Conservation (phyloP, 2,113 vertebrate species). For the Podocnemis expansa region DNA sequence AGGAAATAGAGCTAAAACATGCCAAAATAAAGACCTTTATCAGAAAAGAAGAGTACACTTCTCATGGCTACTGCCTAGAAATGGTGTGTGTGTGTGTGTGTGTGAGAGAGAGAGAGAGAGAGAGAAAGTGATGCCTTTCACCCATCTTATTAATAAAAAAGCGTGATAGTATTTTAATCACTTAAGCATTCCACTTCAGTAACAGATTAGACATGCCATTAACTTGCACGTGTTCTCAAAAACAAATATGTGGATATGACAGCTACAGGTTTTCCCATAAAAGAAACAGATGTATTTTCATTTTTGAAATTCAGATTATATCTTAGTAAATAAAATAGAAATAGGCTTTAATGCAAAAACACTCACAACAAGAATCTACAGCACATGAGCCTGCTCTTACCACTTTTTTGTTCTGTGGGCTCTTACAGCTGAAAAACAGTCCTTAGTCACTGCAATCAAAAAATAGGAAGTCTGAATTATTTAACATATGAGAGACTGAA, state of each 20-base stretch:
- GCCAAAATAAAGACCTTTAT: neutral
- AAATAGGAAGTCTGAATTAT: constrained; percentile 46
- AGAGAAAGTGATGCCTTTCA: neutral
- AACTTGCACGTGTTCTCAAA: neutral
- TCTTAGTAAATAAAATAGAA: constrained; percentile 42
- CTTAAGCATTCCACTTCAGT: neutral
- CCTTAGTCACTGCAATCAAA: constrained; percentile 25
- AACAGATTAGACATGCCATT: neutral
- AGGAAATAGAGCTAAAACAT: neutral
- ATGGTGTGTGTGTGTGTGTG: neutral
- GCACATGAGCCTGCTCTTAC: constrained; percentile 3
- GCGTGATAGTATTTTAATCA: neutral
- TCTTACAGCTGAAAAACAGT: neutral
- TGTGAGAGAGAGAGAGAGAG: neutral
- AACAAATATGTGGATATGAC: neutral
- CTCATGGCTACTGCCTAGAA: neutral
- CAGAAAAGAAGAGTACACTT: neutral
- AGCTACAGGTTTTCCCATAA: neutral
- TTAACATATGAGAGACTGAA: constrained; percentile 6
- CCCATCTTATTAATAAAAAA: neutral
- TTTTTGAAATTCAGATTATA: constrained; percentile 20
- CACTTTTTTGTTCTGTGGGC: constrained; percentile 7
- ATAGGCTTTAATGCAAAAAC: neutral
- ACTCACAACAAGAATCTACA: constrained; percentile 15
- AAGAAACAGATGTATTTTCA: constrained; percentile 1